Conservation (phyloP, 2,113 vertebrate genomes). For the Dicentrarchus labrax region DNA sequence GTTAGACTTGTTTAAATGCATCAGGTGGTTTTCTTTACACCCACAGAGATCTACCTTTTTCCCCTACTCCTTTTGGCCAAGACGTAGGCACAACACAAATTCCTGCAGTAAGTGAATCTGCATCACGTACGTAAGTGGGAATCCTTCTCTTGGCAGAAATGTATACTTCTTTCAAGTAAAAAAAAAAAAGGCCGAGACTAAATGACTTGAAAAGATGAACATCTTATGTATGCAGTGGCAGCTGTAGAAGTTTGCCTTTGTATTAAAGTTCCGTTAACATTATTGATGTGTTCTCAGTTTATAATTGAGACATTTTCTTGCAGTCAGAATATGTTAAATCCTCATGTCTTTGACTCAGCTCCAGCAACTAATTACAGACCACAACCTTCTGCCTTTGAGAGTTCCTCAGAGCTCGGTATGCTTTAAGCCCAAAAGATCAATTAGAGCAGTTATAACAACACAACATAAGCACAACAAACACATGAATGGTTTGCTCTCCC, state of each 20-base stretch:
- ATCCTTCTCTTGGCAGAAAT: not conserved
- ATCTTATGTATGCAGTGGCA: not conserved
- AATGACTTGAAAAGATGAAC: not conserved
- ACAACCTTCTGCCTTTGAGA: slow-evolving; percentile 2
- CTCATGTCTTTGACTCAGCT: slow-evolving; percentile 2
- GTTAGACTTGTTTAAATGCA: too few relatives aligned
- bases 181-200: not conserved
- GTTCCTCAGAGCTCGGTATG: not conserved
- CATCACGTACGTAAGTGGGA: not conserved
- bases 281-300: not conserved
- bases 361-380: not conserved
- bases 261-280: not conserved
- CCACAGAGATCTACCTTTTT: not conserved
- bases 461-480: not conserved
- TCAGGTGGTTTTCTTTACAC: not conserved
- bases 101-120: not conserved
- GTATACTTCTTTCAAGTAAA: not conserved
- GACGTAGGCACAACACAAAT: not conserved
- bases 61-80: not conserved
- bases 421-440: not conserved
- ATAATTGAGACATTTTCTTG: not conserved
- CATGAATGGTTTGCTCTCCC: not conserved
- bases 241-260: not conserved
- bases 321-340: not conserved
- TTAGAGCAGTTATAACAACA: too few relatives aligned